Evolutionary conservation across 2,797 vertebrate species (phyloP).

Genomic region (Takifugu ocellatus): DNA sequence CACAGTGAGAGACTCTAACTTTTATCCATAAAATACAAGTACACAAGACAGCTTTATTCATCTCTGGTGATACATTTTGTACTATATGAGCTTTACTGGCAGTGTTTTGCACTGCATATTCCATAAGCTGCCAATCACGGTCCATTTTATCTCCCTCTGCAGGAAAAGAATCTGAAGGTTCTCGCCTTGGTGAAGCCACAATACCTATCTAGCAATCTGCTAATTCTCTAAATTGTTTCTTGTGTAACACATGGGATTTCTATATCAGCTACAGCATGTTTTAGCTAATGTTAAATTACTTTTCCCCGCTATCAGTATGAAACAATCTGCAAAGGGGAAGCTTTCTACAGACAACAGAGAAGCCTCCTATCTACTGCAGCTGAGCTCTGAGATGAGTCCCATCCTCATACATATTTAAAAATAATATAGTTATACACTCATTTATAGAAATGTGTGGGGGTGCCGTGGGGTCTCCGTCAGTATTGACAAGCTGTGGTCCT

Average conservation of each 20-base stretch:
- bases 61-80: not conserved
- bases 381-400: not conserved
- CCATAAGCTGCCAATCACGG: constrained; percentile 1
- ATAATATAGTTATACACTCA: constrained; percentile 10
- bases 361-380: too few relatives aligned
- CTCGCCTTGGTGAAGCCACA: not conserved
- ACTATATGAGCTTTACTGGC: not conserved
- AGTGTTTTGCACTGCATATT: not conserved
- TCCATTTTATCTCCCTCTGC: not conserved
- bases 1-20: not conserved
- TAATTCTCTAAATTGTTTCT: constrained; percentile 3
- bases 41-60: constrained; percentile 7
- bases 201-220: not conserved
- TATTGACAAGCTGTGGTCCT: constrained; percentile 64
- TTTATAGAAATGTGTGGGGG: constrained; percentile 14
- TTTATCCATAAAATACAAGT: constrained; percentile 4
- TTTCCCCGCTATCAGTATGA: too few relatives aligned
- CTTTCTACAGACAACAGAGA: too few relatives aligned
- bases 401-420: constrained; percentile 8
- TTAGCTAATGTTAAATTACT: not conserved
- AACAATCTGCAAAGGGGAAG: too few relatives aligned
- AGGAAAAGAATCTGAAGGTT: not conserved
- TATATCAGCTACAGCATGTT: not conserved
- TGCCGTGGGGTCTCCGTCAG: constrained; percentile 54
- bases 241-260: not conserved